These are phyloP conservation scores for Propithecus deckenii DNA, from an alignment of 2,797 vertebrate genomes.

Conservation along the genomic window DNA sequence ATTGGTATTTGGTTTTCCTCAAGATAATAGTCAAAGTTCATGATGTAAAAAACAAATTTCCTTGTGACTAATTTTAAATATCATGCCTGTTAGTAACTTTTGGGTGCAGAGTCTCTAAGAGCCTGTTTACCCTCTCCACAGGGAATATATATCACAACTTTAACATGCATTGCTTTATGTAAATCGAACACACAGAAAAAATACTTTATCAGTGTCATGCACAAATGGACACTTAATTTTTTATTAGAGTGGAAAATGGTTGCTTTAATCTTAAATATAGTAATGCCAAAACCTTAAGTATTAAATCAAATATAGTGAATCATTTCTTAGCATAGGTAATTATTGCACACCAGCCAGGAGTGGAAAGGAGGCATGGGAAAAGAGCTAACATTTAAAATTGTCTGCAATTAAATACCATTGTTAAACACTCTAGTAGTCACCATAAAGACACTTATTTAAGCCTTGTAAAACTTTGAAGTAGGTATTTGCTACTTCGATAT, in stretches of 20 bases:
- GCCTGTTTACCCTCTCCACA: background rate
- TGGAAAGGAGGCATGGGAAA: background rate
- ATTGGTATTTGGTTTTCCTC: background rate
- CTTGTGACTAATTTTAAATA: background rate
- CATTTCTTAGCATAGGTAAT: slow-evolving; percentile 33
- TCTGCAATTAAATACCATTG: slow-evolving; percentile 20
- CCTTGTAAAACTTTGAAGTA: background rate
- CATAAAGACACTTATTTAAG: background rate
- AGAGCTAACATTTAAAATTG: background rate
- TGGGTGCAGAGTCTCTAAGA: background rate
- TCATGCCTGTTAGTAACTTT: background rate
- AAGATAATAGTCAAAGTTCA: background rate
- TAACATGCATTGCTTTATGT: slow-evolving; percentile 36
- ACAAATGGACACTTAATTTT: slow-evolving; percentile 52
- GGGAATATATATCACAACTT: background rate
- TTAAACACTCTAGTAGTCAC: slow-evolving; percentile 21
- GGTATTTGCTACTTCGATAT: background rate
- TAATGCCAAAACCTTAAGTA: slow-evolving; percentile 32
- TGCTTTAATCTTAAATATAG: slow-evolving; percentile 13
- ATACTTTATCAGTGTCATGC: slow-evolving; percentile 1
- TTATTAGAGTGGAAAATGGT: slow-evolving; percentile 12
- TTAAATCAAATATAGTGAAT: slow-evolving; percentile 29
- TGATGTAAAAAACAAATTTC: background rate
- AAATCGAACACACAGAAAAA: slow-evolving; percentile 48
- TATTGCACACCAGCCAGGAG: background rate